Evolutionary conservation across 2,797 vertebrate genomes (phyloP), one percentile per base, ranked within the genome.

Genomic region (Ceryle rudis): DNA sequence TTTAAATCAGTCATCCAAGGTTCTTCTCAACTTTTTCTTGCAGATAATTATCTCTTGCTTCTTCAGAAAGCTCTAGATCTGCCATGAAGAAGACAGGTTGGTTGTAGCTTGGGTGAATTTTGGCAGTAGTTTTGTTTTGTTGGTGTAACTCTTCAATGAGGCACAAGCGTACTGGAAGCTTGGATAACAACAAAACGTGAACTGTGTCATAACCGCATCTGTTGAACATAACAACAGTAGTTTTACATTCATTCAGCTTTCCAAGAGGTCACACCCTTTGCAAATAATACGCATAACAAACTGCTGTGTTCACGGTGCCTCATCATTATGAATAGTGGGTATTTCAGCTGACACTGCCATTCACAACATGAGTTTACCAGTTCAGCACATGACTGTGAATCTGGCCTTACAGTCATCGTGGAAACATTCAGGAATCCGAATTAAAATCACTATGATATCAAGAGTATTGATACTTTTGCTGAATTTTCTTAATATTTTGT

Each of bases 321-420:
- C 62, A 51, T 73, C 64, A 33, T 49, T 31, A 57, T 41, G 74
- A 85, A 11, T 49, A 86, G 64, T 42, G 11, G 62, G 87, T 9
- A 6, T 83, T 92, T 88, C 70, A 88, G 79, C 84, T 92, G 85
- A 93, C 71, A 37, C 67, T 92, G 86, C 65, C 82, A 33, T 85
- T 93, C 93, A 70, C 49, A 46, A 8, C 28, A 6, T 31, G 57
- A 15, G 51, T 79, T 81, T 54, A 58, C 69, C 81, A 39, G 31
- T 39, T 82, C 28, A 28, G 29, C 37, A 41, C 77, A 35, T 4
- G 21, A 28, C 73, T 79, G 29, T 46, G 71, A 79, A 19, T 75
- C 47, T 54, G 21, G 60, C 58, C 33, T 79, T 28, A 58, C 8
- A 69, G 55, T 20, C 64, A 19, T 18, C 19, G 13, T 65, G 66